Conservation (phyloP, 2,113 vertebrate genomes). For the Tonatia bakeri region DNA sequence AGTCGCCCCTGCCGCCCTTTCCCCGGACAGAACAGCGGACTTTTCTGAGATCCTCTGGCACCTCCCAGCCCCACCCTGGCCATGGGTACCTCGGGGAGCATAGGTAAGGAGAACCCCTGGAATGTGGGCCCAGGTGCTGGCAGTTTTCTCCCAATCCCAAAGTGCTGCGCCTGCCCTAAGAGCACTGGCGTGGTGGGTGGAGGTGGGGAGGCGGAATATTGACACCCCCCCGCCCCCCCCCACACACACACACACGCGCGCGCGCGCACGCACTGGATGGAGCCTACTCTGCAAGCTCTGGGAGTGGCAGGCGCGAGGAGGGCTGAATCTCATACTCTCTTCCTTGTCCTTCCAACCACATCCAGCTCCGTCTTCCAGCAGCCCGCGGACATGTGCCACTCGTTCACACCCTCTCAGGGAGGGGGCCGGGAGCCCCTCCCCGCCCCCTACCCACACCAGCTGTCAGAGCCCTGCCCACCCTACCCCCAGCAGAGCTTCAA, state of each 20-base stretch:
- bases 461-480: constrained; percentile 88
- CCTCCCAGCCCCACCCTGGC: constrained; percentile 83
- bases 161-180: not conserved
- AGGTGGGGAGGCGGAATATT: not conserved
- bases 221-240: not conserved
- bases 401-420: constrained; percentile 86
- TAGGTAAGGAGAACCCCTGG: constrained; percentile 75
- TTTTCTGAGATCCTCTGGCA: constrained; percentile 86
- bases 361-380: constrained; percentile 87
- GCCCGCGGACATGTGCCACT: constrained; percentile 85
- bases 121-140: not conserved
- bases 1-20: constrained; percentile 89
- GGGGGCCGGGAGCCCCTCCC: constrained; percentile 84
- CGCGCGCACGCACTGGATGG: not conserved
- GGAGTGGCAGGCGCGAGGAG: not conserved
- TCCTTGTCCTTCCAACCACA: constrained; percentile 28
- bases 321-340: not conserved
- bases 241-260: not conserved
- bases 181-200: not conserved
- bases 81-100: constrained; percentile 86
- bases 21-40: constrained; percentile 84
- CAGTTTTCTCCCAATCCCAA: not conserved
- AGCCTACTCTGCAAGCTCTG: not conserved
- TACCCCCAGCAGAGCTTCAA: constrained; percentile 93
- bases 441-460: constrained; percentile 84